Base-by-base conservation (phyloP, 2,888 invertebrate species). In the Nomada flava region DNA sequence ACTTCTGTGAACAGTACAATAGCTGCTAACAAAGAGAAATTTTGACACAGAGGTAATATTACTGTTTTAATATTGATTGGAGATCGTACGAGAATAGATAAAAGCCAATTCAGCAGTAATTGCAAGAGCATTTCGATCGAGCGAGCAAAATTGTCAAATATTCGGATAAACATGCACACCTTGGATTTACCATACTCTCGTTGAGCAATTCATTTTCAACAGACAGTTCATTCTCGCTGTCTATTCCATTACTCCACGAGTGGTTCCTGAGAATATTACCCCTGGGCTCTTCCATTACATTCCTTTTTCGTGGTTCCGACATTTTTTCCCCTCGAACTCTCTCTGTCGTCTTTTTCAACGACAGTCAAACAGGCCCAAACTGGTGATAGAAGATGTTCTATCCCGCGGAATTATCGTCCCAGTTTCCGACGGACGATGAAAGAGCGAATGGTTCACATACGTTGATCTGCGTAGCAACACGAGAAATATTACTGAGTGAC, bases 161-260 rank as follows among this genome's bases (percentile, higher is more conserved):
- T 47, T 29, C 23, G 3, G 55, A 85, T 80, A 72, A 84, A 52
- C 11, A 20, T 72, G 86, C 82, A 83, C 81, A 91, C 92, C 91
- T 91, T 84, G 87, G 73, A 67, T 87, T 88, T 62, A 68, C 71
- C 20, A 42, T 72, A 73, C 83, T 83, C 20, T 87, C 87, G 67
- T 85, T 79, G 23, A 92, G 84, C 47, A 47, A 47, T 47, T 47
- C 47, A 10, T 57, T 83, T 23, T 87, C 87, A 64, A 84, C 79
- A 20, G 91, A 82, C 26, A 86, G 79, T 62, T 82, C 91, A 36
- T 91, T 90, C 18, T 91, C 92, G 79, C 90, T 91, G 10, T 93
- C 93, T 7, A 88, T 87, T 23, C 79, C 89, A 50, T 90, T 89
- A 53, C 91, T 92, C 93, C 93, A 93, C 26, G 90, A 90, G 69